phyloP scores from a whole-genome alignment of 2,797 vertebrate genomes.

The Triplophysa yarkandensis region DNA sequence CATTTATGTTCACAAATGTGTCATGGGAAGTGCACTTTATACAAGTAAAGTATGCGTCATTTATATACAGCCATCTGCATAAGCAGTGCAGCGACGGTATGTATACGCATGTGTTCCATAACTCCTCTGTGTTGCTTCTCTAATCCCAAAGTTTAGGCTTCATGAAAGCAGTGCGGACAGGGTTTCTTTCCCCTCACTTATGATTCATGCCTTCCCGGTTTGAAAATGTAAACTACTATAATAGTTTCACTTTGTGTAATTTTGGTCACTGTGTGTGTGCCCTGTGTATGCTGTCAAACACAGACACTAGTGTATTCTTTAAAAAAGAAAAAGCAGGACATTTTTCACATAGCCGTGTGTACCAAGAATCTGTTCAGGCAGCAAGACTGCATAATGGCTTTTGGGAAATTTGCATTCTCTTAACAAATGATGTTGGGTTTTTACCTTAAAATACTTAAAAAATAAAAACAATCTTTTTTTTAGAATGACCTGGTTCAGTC shows the following conservation, averaged over 20 bases:
- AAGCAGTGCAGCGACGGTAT: slow-evolving; percentile 12
- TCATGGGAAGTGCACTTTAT: slow-evolving; percentile 22
- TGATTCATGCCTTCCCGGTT: slow-evolving; percentile 45
- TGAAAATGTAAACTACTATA: slow-evolving; percentile 38
- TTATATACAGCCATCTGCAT: slow-evolving; percentile 36
- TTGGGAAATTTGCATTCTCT: too few relatives aligned
- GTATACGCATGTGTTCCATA: slow-evolving; percentile 12
- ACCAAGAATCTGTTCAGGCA: neutral
- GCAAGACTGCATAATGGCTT: neutral
- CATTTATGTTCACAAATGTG: neutral
- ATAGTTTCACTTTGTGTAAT: slow-evolving; percentile 48
- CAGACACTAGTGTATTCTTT: slow-evolving; percentile 47
- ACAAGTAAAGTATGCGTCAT: slow-evolving; percentile 31
- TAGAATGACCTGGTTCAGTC: neutral
- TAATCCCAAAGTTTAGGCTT: slow-evolving; percentile 32
- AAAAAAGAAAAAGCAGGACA: slow-evolving; percentile 61
- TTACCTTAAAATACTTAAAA: too few relatives aligned
- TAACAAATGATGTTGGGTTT: too few relatives aligned
- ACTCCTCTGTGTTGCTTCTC: slow-evolving; percentile 6
- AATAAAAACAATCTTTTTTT: too few relatives aligned
- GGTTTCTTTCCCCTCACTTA: slow-evolving; percentile 41
- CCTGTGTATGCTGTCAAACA: slow-evolving; percentile 55
- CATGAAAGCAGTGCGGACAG: slow-evolving; percentile 2
- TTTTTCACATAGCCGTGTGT: slow-evolving; percentile 64
- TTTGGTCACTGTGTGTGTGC: slow-evolving; percentile 37